Evolutionary conservation across 1,140 invertebrate species (phyloP).

Genomic region (Vanessa atalanta): DNA sequence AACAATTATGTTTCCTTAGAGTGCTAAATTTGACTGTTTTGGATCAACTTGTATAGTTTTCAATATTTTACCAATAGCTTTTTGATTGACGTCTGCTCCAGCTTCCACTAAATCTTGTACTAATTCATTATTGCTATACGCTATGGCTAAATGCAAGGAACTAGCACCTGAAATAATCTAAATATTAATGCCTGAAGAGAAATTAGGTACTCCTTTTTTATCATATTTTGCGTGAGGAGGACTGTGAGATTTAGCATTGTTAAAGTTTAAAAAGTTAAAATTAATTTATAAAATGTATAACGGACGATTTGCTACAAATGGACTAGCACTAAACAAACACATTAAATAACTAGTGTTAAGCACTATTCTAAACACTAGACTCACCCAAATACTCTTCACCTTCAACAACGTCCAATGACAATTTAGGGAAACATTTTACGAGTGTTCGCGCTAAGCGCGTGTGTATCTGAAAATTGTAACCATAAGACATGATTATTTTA

Average conservation of each 20-base stretch:
- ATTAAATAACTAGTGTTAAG: no score
- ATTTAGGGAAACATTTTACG: conserved; percentile 94
- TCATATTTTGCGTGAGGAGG: no score
- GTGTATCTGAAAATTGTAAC: conserved; percentile 77
- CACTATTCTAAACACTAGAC: background rate
- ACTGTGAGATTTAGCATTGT: no score
- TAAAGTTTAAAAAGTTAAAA: no score
- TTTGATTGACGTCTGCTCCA: conserved; percentile 94
- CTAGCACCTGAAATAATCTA: conserved; percentile 86
- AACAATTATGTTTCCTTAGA: conserved; percentile 2
- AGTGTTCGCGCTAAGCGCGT: conserved; percentile 92
- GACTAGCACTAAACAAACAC: no score
- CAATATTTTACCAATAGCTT: conserved; percentile 88
- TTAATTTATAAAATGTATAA: no score
- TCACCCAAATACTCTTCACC: conserved; percentile 97
- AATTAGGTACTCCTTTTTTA: no score
- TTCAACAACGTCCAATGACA: conserved; percentile 96
- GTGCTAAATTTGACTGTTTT: no score
- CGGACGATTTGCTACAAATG: no score
- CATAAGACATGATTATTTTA: background rate
- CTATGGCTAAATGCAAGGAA: conserved; percentile 96
- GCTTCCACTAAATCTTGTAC: conserved; percentile 95
- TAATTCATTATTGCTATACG: conserved; percentile 97
- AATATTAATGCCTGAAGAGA: no score
- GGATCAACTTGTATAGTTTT: background rate